phyloP scores from a whole-genome alignment of 2,113 vertebrate species.

The Athene cunicularia region DNA sequence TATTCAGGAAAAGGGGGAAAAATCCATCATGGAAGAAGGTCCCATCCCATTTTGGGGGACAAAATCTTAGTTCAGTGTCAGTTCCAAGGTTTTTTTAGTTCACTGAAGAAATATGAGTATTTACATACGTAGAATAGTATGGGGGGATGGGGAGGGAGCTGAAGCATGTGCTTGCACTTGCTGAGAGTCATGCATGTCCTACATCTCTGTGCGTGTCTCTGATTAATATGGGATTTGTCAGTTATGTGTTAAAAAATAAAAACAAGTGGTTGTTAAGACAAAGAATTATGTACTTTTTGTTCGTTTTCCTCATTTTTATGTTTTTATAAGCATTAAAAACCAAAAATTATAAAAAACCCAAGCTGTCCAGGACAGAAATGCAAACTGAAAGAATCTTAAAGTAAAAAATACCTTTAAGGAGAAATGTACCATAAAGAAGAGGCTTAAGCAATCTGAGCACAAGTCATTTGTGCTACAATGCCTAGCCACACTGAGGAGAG shows the following conservation, averaged over 20 bases:
- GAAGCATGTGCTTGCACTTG: neutral
- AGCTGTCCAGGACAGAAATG: neutral
- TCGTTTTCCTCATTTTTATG: neutral
- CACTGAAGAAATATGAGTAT: neutral
- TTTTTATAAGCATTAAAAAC: neutral
- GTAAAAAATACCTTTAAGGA: neutral
- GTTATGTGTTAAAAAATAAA: neutral
- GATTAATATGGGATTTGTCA: neutral
- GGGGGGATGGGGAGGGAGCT: neutral
- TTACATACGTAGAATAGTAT: neutral
- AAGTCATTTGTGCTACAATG: constrained; percentile 12
- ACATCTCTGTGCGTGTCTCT: neutral
- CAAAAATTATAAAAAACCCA: neutral
- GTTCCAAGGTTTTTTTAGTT: neutral
- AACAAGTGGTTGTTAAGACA: neutral
- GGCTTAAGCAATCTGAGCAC: neutral
- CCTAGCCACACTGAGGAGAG: neutral
- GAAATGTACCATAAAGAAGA: neutral
- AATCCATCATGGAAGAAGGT: neutral
- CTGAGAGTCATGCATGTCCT: neutral
- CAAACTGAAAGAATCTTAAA: neutral
- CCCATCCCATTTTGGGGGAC: neutral
- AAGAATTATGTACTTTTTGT: neutral
- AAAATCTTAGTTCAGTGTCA: neutral
- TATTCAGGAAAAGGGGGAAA: neutral